phyloP scores from a whole-genome alignment of 2,797 vertebrate genomes.

The Peromyscus aztecus region DNA sequence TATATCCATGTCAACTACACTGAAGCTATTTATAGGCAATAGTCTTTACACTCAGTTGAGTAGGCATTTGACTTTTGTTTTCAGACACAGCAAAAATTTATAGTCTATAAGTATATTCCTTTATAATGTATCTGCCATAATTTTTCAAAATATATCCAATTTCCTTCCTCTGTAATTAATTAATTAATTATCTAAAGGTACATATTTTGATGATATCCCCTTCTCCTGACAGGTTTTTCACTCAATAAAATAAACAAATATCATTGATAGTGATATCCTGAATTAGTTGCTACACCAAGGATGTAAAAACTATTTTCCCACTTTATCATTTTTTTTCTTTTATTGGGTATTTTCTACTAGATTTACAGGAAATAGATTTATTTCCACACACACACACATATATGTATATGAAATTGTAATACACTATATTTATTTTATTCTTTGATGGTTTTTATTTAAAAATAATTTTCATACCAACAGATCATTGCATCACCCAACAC shows the following conservation, averaged over 20 bases:
- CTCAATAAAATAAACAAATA: neutral
- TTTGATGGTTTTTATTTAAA: neutral
- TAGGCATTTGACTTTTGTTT: slow-evolving; percentile 35
- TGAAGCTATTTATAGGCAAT: neutral
- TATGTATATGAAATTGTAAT: neutral
- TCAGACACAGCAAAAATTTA: slow-evolving; percentile 50
- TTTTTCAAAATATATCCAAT: neutral
- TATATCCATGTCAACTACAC: neutral
- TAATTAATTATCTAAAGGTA: neutral
- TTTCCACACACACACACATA: neutral
- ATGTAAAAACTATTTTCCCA: neutral
- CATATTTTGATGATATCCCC: neutral
- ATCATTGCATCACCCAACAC: neutral
- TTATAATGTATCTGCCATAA: neutral
- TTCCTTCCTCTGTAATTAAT: neutral
- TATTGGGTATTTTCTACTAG: neutral
- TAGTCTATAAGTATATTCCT: slow-evolving; percentile 27
- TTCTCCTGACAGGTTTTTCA: neutral
- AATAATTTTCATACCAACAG: neutral
- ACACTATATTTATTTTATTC: neutral
- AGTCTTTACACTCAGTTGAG: slow-evolving; percentile 32
- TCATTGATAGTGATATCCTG: neutral
- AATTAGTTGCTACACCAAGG: slow-evolving; percentile 2
- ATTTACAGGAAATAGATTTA: neutral
- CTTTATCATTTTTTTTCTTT: neutral